Evolutionary conservation across 2,113 vertebrate genomes (phyloP), one percentile per base, ranked within the genome.

Genomic region (Apus apus): DNA sequence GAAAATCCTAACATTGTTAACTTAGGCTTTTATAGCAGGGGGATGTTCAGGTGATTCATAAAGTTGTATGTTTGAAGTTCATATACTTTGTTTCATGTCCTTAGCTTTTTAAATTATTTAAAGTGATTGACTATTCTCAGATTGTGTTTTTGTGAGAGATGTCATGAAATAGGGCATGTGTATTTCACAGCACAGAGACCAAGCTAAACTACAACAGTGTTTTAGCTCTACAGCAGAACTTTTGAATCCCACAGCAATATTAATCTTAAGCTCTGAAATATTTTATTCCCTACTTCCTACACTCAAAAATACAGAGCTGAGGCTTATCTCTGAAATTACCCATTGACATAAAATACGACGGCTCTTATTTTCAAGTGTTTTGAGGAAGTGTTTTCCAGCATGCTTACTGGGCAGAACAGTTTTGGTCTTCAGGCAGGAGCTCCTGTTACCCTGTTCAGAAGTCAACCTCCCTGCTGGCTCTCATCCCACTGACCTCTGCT

Each of bases 261-360:
- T 84, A 92, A 88, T 92, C 92, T 53, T 46, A 53, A 54, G 56
- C 38, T 94, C 82, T 90, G 75, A 93, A 86, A 87, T 83, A 90
- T 80, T 93, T 93, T 56, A 90, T 88, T 83, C 85, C 43, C 85
- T 93, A 68, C 32, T 91, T 88, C 82, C 65, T 93, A 76, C 46
- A 22, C 87, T 91, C 85, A 84, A 95, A 91, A 97, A 97, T 94
- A 96, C 16, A 92, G 78, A 93, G 38, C 90, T 86, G 72, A 92
- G 72, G 68, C 90, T 96, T 93, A 88, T 94, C 90, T 96, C 92
- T 93, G 76, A 94, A 95, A 96, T 92, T 96, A 94, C 54, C 90
- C 90, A 86, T 66, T 97, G 94, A 96, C 88, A 90, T 95, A 96
- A 95, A 91, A 94, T 93, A 94, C 78, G 92, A 89, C 68, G 57